Conservation (phyloP, 2,888 invertebrate species). For the Meliscaeva auricollis region DNA sequence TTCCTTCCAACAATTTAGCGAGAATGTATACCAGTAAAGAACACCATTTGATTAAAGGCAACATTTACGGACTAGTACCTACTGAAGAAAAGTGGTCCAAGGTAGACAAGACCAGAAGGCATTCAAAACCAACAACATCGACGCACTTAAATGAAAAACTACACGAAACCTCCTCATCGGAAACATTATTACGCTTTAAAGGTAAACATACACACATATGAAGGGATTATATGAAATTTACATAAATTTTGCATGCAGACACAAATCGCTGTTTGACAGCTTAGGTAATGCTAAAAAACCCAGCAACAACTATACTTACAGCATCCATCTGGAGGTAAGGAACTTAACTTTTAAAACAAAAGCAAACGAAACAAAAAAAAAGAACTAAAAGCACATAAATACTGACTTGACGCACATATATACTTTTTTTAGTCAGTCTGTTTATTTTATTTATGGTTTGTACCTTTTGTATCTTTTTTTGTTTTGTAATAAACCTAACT, state of each 20-base stretch:
- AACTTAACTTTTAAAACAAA: background rate
- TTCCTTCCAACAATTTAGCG: background rate
- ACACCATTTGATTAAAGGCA: background rate
- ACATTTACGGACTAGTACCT: background rate
- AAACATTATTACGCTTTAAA: background rate
- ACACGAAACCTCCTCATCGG: background rate
- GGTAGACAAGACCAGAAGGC: background rate
- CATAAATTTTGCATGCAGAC: background rate
- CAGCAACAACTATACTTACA: background rate
- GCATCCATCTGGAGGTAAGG: background rate
- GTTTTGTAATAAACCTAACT: too few species aligned
- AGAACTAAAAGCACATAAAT: too few species aligned
- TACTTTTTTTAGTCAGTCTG: too few species aligned
- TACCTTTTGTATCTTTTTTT: too few species aligned
- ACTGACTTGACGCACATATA: too few species aligned
- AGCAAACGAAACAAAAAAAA: too few species aligned
- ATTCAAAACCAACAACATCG: background rate
- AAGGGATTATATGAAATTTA: background rate
- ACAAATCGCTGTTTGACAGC: conserved; percentile 1
- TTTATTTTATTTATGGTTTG: too few species aligned
- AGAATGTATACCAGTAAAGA: background rate
- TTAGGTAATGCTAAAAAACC: background rate
- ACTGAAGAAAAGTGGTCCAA: background rate
- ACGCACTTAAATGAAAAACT: background rate
- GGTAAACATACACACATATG: background rate